Conservation (phyloP, 2,888 invertebrate genomes). For the Platerodrilus igneus region DNA sequence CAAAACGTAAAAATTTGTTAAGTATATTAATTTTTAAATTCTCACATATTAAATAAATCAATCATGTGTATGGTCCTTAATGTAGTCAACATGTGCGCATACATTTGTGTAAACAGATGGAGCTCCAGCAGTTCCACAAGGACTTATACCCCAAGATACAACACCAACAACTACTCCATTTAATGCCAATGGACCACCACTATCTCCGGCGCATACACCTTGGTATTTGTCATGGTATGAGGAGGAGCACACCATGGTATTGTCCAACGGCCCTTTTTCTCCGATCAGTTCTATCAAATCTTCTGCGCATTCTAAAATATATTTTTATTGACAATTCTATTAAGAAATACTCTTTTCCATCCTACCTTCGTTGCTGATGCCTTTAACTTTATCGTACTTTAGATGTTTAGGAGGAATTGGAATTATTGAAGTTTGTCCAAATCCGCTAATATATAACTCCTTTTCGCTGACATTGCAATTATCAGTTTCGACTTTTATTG, state of each 20-base stretch:
- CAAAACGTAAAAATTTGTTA: no score
- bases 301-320: slow-evolving; percentile 6
- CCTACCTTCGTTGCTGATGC: neutral
- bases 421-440: neutral
- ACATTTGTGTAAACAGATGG: slow-evolving; percentile 47
- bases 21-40: no score
- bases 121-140: slow-evolving; percentile 51
- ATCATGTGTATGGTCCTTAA: neutral
- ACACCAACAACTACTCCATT: slow-evolving; percentile 48
- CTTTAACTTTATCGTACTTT: neutral
- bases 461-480: neutral
- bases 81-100: slow-evolving; percentile 1
- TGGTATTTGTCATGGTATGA: slow-evolving; percentile 6
- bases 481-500: neutral
- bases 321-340: neutral
- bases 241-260: slow-evolving; percentile 12
- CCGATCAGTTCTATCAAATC: slow-evolving; percentile 4
- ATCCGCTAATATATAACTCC: slow-evolving; percentile 1
- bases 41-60: no score
- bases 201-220: slow-evolving; percentile 10
- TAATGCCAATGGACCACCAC: slow-evolving; percentile 11
- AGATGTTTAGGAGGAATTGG: neutral
- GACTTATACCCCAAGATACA: slow-evolving; percentile 54
- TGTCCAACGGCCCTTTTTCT: neutral
- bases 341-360: neutral